phyloP scores from a whole-genome alignment of 2,888 invertebrate genomes.

The Mycogona germanica region DNA sequence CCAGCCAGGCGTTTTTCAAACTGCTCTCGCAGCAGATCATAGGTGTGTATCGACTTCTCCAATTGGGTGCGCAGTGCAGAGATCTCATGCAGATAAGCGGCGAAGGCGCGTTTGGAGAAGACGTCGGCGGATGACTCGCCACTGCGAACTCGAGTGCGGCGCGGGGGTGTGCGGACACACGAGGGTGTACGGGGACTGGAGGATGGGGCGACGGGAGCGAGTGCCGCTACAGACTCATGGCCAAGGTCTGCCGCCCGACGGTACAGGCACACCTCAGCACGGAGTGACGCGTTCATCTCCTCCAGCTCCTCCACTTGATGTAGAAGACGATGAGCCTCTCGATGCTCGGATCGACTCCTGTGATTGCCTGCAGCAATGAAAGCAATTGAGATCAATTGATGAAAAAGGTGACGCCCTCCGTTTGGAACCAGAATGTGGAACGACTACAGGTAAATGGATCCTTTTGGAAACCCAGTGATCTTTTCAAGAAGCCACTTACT shows the following conservation, averaged over 20 bases:
- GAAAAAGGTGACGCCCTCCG: no score
- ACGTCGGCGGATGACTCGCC: neutral
- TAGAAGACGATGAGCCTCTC: neutral
- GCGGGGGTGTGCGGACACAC: neutral
- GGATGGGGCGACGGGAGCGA: neutral
- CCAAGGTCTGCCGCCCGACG: neutral
- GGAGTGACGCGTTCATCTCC: neutral
- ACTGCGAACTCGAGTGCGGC: neutral
- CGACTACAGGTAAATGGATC: no score
- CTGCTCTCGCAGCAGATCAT: slow-evolving; percentile 39
- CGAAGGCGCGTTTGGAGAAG: neutral
- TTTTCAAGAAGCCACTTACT: no score
- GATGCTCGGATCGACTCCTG: neutral
- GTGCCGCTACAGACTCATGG: no score
- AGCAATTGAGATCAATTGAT: no score
- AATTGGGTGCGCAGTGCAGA: slow-evolving; percentile 23
- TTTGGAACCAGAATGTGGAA: no score
- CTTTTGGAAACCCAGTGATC: no score
- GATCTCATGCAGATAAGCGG: slow-evolving; percentile 21
- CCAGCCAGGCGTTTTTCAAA: slow-evolving; percentile 5
- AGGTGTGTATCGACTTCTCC: slow-evolving; percentile 32
- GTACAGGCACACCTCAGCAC: neutral
- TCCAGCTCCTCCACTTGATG: neutral
- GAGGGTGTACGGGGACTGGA: neutral
- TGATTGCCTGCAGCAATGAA: neutral